Evolutionary conservation across 2,797 vertebrate species (phyloP).

Genomic region (Molossus alvarezi): DNA sequence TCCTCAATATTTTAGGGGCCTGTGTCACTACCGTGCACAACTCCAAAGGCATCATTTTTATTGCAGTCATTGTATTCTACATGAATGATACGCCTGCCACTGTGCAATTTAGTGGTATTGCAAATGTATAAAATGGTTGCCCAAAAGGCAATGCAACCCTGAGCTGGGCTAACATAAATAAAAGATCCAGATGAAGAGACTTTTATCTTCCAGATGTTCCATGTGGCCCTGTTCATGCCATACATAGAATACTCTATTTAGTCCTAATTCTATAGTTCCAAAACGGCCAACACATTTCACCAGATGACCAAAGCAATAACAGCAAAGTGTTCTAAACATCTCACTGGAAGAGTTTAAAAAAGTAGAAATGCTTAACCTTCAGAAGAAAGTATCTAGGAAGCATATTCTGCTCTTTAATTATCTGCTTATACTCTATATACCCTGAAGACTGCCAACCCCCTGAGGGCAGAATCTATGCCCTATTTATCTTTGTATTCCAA

Average conservation of each 20-base stretch:
- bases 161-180: not conserved
- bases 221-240: not conserved
- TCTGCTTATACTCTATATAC: not conserved
- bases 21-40: not conserved
- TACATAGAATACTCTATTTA: constrained; percentile 3
- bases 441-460: not conserved
- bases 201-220: not conserved
- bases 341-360: not conserved
- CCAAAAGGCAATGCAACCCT: constrained; percentile 26
- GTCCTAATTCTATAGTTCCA: not conserved
- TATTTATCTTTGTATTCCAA: not conserved
- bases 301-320: not conserved
- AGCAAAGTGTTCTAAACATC: not conserved
- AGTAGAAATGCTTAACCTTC: constrained; percentile 33
- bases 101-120: not conserved
- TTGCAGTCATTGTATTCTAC: not conserved
- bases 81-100: not conserved
- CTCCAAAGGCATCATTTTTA: not conserved
- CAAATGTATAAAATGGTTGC: not conserved
- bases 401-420: not conserved
- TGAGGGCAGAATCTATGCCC: not conserved
- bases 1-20: not conserved
- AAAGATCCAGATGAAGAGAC: constrained; percentile 5
- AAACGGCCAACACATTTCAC: not conserved
- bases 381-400: not conserved